These are phyloP conservation scores for Decapterus maruadsi DNA, from an alignment of 2,797 vertebrate species.

Conservation along the genomic window DNA sequence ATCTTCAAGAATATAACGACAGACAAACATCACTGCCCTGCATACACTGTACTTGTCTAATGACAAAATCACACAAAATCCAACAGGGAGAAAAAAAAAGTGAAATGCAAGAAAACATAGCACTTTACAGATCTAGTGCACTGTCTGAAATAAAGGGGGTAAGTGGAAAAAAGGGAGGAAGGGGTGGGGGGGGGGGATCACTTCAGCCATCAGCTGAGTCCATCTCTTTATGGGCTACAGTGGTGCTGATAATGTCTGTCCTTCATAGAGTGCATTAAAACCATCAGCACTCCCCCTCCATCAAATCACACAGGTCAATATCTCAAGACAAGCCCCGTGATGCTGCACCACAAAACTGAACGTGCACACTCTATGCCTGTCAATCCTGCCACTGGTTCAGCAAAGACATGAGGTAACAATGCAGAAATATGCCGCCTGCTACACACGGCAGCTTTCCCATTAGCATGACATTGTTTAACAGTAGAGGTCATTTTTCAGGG, in stretches of 20 bases:
- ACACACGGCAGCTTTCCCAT: background rate
- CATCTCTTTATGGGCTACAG: slow-evolving; percentile 44
- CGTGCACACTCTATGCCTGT: background rate
- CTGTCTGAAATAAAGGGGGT: slow-evolving; percentile 13
- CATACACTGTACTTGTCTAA: background rate
- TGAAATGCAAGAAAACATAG: background rate
- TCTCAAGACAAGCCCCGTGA: slow-evolving; percentile 19
- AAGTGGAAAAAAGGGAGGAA: slow-evolving; percentile 8
- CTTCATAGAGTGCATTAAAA: slow-evolving; percentile 66
- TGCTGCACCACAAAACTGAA: slow-evolving; percentile 20
- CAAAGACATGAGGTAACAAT: background rate
- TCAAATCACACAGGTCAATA: slow-evolving; percentile 54
- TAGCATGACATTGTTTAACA: slow-evolving; percentile 19
- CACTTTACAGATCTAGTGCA: background rate
- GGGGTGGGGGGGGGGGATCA: slow-evolving; percentile 18
- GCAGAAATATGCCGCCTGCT: background rate
- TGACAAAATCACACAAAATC: background rate
- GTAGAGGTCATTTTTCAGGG: slow-evolving; percentile 55
- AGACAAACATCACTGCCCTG: background rate
- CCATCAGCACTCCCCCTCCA: slow-evolving; percentile 46
- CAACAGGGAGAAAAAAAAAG: background rate
- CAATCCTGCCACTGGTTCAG: background rate
- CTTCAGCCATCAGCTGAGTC: slow-evolving; percentile 42
- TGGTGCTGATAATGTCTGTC: slow-evolving; percentile 50
- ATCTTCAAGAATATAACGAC: slow-evolving; percentile 17